Conservation (phyloP, 1,140 invertebrate species). For the Drosophila sucinea region DNA sequence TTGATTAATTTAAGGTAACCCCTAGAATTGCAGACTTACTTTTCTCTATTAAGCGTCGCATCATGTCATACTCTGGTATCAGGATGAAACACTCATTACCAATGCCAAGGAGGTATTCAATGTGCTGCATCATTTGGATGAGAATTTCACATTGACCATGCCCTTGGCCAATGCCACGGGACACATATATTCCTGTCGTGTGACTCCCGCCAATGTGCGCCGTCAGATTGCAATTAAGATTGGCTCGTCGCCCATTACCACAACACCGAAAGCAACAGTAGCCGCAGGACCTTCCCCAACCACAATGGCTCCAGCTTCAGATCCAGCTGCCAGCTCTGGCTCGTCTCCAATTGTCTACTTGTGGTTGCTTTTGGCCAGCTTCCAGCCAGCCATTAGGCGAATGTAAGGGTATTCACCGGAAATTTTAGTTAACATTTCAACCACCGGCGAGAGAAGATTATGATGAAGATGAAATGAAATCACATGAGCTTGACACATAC, state of each 20-base stretch:
- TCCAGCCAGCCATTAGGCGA: not conserved
- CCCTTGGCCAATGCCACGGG: constrained; percentile 53
- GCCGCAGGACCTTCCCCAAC: not conserved
- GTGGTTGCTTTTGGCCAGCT: constrained; percentile 6
- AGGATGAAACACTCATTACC: constrained; percentile 33
- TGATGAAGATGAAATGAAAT: not conserved
- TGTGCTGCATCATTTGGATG: constrained; percentile 48
- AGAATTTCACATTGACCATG: constrained; percentile 42
- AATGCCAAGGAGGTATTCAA: constrained; percentile 35
- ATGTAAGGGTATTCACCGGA: not conserved
- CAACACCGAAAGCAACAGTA: constrained; percentile 25
- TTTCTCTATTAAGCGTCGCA: constrained; percentile 32
- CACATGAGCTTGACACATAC: constrained; percentile 4
- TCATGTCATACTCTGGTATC: constrained; percentile 65
- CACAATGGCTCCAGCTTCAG: not conserved
- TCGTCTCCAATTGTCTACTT: not conserved
- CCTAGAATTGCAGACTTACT: not conserved
- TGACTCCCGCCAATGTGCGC: constrained; percentile 35
- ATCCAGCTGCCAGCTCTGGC: not conserved
- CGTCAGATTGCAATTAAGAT: constrained; percentile 47
- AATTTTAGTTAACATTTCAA: not conserved
- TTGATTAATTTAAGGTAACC: not conserved
- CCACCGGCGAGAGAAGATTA: not conserved
- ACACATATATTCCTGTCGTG: constrained; percentile 45
- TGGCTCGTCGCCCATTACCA: constrained; percentile 42